Evolutionary conservation across 2,888 invertebrate genomes (phyloP).

Genomic region (Dioctria rufipes): DNA sequence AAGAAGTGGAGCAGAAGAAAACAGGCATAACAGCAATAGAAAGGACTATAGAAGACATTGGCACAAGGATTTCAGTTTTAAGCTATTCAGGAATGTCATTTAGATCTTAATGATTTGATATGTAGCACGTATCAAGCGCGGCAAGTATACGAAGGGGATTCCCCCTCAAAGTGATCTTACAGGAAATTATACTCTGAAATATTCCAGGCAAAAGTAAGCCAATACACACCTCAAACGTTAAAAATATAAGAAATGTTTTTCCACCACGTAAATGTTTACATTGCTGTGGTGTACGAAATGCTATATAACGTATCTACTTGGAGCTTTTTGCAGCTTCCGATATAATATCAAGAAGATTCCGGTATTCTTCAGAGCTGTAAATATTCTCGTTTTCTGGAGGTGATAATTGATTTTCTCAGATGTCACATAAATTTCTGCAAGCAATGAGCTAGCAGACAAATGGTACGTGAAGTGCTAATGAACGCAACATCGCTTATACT

Average conservation of each 20-base stretch:
- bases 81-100: constrained; percentile 66
- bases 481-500: no score
- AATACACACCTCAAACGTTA: neutral
- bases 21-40: neutral
- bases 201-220: constrained; percentile 10
- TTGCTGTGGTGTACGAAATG: neutral
- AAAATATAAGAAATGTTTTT: neutral
- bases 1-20: neutral
- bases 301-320: neutral
- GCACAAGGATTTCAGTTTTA: constrained; percentile 5
- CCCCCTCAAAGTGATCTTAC: constrained; percentile 23
- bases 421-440: neutral
- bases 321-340: neutral
- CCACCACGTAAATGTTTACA: no score
- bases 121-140: constrained; percentile 59
- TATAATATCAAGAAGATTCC: neutral
- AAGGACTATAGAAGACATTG: constrained; percentile 40
- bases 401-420: neutral
- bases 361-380: neutral
- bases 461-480: no score
- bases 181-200: constrained; percentile 43
- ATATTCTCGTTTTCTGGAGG: neutral
- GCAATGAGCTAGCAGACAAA: no score
- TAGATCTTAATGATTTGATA: constrained; percentile 72
- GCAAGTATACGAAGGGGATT: constrained; percentile 55